Conservation (phyloP, 2,113 vertebrate genomes). For the Scytalopus superciliaris region DNA sequence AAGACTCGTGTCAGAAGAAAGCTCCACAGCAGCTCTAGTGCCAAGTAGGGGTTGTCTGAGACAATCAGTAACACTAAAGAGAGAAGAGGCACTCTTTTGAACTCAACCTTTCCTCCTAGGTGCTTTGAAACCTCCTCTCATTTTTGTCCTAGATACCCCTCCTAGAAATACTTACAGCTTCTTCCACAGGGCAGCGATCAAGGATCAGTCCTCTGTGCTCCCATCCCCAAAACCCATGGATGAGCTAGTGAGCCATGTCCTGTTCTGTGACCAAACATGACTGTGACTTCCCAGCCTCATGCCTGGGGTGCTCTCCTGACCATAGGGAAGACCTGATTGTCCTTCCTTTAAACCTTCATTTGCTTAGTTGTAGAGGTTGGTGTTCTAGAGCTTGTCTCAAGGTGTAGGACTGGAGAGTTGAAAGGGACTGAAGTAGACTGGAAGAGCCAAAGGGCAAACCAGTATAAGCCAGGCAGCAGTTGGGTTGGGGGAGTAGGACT, state of each 20-base stretch:
- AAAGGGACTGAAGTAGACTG: neutral
- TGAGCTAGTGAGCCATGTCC: neutral
- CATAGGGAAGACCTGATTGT: neutral
- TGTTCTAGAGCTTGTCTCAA: neutral
- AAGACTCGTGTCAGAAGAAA: neutral
- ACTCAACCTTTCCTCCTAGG: neutral
- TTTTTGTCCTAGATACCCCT: neutral
- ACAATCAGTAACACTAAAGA: neutral
- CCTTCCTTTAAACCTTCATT: neutral
- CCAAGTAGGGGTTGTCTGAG: neutral
- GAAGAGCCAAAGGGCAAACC: neutral
- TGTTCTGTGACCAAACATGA: rapidly evolving
- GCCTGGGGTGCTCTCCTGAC: neutral
- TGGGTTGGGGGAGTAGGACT: neutral
- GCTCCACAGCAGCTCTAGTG: neutral
- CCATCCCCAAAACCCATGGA: neutral
- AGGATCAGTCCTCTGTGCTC: neutral
- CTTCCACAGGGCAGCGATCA: neutral
- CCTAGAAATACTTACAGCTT: neutral
- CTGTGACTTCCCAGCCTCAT: neutral
- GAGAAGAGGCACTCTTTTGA: neutral
- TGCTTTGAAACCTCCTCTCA: neutral
- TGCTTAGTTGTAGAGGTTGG: neutral
- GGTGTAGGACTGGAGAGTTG: neutral
- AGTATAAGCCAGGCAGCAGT: neutral